A percentile compares a stretch with the other conserved stretches of the same genome.
Evolutionary conservation across 2,113 vertebrate genomes (phyloP).

Genomic region (Heterochromis multidens): DNA sequence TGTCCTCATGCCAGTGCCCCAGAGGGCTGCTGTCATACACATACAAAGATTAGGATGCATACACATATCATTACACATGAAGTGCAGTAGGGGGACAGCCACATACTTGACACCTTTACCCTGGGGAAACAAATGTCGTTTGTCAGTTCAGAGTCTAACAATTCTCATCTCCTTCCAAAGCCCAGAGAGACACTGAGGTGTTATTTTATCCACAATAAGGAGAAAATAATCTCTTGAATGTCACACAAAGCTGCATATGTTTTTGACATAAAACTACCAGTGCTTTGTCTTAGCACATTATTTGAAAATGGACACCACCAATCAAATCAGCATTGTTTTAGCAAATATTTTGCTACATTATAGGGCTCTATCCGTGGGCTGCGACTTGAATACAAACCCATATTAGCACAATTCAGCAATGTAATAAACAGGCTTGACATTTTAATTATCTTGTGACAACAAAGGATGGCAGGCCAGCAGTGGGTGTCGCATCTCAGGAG

Average conservation of each 20-base stretch:
- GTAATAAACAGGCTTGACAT: constrained; percentile 1
- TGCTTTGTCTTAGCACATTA: neutral
- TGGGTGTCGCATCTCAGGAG: neutral
- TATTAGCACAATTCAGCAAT: neutral
- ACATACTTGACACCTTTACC: constrained; percentile 27
- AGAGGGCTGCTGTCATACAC: neutral
- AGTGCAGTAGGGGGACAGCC: neutral
- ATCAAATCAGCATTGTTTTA: neutral
- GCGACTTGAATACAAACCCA: neutral
- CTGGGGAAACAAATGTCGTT: constrained; percentile 3
- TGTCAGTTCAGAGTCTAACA: constrained; percentile 32
- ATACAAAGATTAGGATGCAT: neutral
- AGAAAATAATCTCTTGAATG: neutral
- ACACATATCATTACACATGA: neutral
- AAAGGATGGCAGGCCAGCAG: neutral
- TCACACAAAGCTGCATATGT: neutral
- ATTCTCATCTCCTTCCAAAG: constrained; percentile 2
- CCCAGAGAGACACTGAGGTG: neutral
- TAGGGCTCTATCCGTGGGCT: neutral
- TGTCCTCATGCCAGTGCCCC: neutral
- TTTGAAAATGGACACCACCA: neutral
- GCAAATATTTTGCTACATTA: neutral
- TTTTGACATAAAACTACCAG: neutral
- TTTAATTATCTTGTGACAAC: constrained; percentile 3
- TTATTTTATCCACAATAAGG: neutral